Evolutionary conservation across 2,797 vertebrate species (phyloP), one percentile per base, ranked within the genome.

Genomic region (Malurus leucopterus): DNA sequence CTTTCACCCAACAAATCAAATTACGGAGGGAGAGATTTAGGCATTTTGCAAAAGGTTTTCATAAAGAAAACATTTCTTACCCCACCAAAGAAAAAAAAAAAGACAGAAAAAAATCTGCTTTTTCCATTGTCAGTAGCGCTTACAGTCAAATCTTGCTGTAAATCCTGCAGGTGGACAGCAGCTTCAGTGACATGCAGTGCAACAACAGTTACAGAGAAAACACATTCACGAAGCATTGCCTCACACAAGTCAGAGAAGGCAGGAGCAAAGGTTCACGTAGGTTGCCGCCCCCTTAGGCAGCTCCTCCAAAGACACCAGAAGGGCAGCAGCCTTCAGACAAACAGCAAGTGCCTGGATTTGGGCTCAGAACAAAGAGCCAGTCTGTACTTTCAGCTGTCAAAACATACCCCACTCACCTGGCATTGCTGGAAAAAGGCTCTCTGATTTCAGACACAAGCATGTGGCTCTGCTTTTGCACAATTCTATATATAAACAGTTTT

Each of bases 1-100:
- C 46, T 90, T 34, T 76, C 55, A 85, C 62, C 44, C 80, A 91
- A 59, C 73, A 94, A 94, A 93, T 86, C 61, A 90, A 93, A 79
- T 89, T 81, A 73, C 43, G 67, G 75, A 54, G 27, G 36, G 51
- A 86, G 57, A 84, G 10, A 82, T 90, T 30, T 84, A 91, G 90
- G 79, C 0, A 77, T 79, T 82, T 53, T 82, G 53, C 70, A 91
- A 82, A 88, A 58, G 61, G 9, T 61, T 94, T 94, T 86, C 36
- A 41, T 74, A 61, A 61, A 86, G 88, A 30, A 88, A 79, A 76
- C 67, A 76, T 9, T 15, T 54, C 63, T 84, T 73, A 41, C 3
- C 4, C 11, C 6, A 15, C 3, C 1, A 40, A 53, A 69, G 78
- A 38, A 4, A 11, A 30, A 68, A 15, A 62, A 8, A 50, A 71